Conservation (phyloP, 2,797 vertebrate species). For the Melanotaenia nigrans region DNA sequence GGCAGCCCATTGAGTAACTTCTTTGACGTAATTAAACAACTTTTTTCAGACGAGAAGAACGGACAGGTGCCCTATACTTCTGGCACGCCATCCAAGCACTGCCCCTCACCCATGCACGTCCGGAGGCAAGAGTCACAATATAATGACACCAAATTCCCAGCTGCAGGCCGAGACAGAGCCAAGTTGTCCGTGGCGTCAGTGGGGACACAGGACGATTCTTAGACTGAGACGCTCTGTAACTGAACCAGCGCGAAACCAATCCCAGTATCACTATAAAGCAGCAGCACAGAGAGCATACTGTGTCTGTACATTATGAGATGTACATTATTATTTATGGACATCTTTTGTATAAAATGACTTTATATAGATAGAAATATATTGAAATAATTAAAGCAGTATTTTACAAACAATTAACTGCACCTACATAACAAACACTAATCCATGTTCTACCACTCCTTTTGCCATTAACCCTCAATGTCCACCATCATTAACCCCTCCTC, state of each 20-base stretch:
- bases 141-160: constrained; percentile 90
- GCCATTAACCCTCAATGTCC: constrained; percentile 36
- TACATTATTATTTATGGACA: constrained; percentile 77
- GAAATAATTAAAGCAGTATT: constrained; percentile 73
- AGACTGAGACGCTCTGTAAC: constrained; percentile 61
- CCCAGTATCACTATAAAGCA: constrained; percentile 43
- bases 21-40: constrained; percentile 99
- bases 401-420: constrained; percentile 80
- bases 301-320: constrained; percentile 74
- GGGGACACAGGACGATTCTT: constrained; percentile 91
- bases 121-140: constrained; percentile 89
- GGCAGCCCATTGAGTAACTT: constrained; percentile 98
- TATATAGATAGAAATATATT: constrained; percentile 79
- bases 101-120: constrained; percentile 80
- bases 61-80: constrained; percentile 93
- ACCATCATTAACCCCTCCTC: constrained; percentile 33
- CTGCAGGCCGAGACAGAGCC: constrained; percentile 88
- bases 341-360: constrained; percentile 87
- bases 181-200: constrained; percentile 86
- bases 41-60: constrained; percentile 99
- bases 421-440: constrained; percentile 47
- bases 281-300: constrained; percentile 33
- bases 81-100: constrained; percentile 91
- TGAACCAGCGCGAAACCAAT: constrained; percentile 31
- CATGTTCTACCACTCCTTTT: constrained; percentile 4